Percentiles rank a stretch among this genome's conserved stretches.
Evolutionary conservation across 92 coral and sea anemone genomes (phyloP).

Genomic region (Chrysogorgia sp.): DNA sequence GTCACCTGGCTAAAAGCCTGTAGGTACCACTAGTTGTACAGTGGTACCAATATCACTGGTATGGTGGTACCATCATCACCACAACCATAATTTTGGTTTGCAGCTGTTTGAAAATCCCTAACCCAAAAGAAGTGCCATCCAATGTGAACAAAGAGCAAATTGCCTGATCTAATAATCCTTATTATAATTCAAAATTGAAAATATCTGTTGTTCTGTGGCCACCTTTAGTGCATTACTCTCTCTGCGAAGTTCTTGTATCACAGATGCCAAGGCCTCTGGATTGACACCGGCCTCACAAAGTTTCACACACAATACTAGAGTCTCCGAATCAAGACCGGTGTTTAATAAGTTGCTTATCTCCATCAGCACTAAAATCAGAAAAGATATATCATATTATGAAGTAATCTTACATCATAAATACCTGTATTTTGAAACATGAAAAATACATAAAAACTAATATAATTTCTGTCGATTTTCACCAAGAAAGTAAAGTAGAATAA

Average conservation of each 20-base stretch:
- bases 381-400: background rate
- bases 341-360: constrained; percentile 93
- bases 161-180: background rate
- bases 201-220: too few species aligned
- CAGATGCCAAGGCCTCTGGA: constrained; percentile 96
- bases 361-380: constrained; percentile 67
- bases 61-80: too few species aligned
- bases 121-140: too few species aligned
- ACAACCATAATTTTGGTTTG: too few species aligned
- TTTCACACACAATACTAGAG: constrained; percentile 93
- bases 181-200: too few species aligned
- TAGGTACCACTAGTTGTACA: too few species aligned
- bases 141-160: too few species aligned
- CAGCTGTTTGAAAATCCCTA: too few species aligned
- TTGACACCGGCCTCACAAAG: constrained; percentile 97
- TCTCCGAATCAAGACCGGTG: constrained; percentile 95
- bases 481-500: background rate
- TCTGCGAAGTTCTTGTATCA: constrained; percentile 84
- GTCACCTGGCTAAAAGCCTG: too few species aligned
- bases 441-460: background rate
- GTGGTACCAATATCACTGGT: too few species aligned
- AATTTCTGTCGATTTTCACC: background rate
- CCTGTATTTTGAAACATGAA: background rate
- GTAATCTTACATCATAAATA: background rate
- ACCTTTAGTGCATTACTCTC: constrained; percentile 93